Evolutionary conservation across 2,113 vertebrate genomes (phyloP).

Genomic region (Amblyopsis rosae): DNA sequence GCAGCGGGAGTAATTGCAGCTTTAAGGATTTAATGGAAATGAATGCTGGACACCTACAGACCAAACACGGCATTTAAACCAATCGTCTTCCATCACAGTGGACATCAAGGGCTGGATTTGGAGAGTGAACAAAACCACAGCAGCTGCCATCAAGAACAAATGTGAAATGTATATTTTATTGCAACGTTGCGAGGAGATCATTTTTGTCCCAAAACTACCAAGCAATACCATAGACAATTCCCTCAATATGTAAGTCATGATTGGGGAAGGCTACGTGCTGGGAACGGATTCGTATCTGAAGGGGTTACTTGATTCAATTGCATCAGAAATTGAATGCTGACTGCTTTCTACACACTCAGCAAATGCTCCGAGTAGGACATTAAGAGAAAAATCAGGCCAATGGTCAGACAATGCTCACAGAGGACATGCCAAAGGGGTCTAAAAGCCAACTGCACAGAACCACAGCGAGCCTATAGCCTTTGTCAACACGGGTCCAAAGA

Average conservation of each 20-base stretch:
- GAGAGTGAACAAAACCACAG: not conserved
- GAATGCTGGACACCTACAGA: not conserved
- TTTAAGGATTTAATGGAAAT: not conserved
- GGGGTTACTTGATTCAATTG: too few relatives aligned
- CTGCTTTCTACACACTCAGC: too few relatives aligned
- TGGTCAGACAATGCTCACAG: not conserved
- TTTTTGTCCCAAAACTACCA: too few relatives aligned
- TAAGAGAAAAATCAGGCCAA: not conserved
- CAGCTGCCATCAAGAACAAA: too few relatives aligned
- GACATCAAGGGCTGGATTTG: not conserved
- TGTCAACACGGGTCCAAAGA: not conserved
- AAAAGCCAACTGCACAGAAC: not conserved
- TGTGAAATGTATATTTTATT: too few relatives aligned
- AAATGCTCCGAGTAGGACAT: not conserved
- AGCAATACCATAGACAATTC: too few relatives aligned
- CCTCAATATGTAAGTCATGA: too few relatives aligned
- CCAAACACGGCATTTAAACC: not conserved
- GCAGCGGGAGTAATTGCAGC: slow-evolving; percentile 17
- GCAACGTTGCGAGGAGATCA: too few relatives aligned
- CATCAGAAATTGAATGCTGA: too few relatives aligned
- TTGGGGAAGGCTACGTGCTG: too few relatives aligned
- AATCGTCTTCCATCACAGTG: not conserved
- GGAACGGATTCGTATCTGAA: too few relatives aligned
- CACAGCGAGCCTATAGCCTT: not conserved
- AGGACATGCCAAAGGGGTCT: not conserved